Conservation (phyloP, 2,797 vertebrate genomes). For the Argyrosomus regius region DNA sequence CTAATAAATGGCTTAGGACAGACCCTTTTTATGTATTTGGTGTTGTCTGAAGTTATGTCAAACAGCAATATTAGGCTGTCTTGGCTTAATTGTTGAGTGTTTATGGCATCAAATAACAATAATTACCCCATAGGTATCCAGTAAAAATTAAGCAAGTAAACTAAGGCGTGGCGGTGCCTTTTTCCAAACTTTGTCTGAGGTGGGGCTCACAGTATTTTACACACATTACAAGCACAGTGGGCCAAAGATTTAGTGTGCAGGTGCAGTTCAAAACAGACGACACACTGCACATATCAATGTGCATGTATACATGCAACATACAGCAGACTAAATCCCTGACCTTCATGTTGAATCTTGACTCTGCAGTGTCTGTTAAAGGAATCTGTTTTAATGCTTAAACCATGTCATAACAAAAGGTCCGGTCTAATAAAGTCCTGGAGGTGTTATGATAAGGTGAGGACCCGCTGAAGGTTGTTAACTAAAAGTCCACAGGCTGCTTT, state of each 20-base stretch:
- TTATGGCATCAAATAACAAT: too few relatives aligned
- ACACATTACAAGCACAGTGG: neutral
- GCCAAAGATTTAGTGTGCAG: neutral
- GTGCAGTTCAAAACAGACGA: neutral
- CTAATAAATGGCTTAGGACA: too few relatives aligned
- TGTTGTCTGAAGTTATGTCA: too few relatives aligned
- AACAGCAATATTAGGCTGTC: too few relatives aligned
- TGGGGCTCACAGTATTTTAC: neutral
- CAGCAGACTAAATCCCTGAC: neutral
- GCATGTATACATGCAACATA: neutral
- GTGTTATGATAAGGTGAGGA: constrained; percentile 59
- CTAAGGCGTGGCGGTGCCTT: too few relatives aligned
- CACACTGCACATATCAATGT: neutral
- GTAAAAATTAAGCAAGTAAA: too few relatives aligned
- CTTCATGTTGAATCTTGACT: constrained; percentile 12
- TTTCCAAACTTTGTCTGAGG: too few relatives aligned
- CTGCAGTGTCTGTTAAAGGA: constrained; percentile 55
- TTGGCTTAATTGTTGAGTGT: too few relatives aligned
- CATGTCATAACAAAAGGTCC: constrained; percentile 54
- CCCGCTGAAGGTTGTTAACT: constrained; percentile 59
- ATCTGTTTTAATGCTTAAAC: constrained; percentile 62
- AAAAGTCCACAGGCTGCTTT: constrained; percentile 59
- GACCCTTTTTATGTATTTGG: too few relatives aligned
- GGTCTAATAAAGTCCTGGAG: constrained; percentile 62
- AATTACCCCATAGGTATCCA: too few relatives aligned